Conservation (phyloP, 1,140 invertebrate species). For the Drosophila kepulauana region DNA sequence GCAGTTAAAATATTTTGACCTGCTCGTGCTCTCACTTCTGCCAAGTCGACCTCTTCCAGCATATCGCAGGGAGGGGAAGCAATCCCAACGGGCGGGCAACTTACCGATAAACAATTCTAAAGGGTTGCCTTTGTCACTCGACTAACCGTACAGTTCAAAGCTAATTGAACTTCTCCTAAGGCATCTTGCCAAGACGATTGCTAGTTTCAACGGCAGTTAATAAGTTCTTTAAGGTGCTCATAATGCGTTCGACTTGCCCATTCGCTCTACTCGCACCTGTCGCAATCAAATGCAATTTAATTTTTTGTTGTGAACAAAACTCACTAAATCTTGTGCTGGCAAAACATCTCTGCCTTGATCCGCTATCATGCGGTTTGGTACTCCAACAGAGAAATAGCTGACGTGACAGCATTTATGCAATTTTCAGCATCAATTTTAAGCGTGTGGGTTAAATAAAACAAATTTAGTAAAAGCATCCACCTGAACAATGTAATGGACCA, state of each 20-base stretch:
- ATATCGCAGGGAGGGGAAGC: too few species aligned
- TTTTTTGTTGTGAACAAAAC: conserved; percentile 3
- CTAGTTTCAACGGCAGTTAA: conserved; percentile 14
- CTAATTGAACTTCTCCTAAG: conserved; percentile 10
- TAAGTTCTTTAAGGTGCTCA: too few species aligned
- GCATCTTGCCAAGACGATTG: conserved; percentile 12
- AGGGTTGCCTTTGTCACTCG: conserved; percentile 7
- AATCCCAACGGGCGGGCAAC: too few species aligned
- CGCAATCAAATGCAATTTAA: conserved; percentile 9
- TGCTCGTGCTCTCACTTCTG: too few species aligned
- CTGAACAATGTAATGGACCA: background rate
- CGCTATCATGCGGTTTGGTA: conserved; percentile 10
- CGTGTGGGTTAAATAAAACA: background rate
- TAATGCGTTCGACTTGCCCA: conserved; percentile 12
- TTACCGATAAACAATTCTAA: conserved; percentile 13
- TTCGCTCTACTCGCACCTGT: conserved; percentile 12
- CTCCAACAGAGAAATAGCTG: too few species aligned
- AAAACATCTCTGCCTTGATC: background rate
- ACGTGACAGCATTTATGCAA: background rate
- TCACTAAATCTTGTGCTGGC: conserved; percentile 1
- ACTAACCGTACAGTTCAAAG: conserved; percentile 4
- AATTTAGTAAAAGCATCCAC: too few species aligned
- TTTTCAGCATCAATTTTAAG: background rate
- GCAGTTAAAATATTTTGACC: too few species aligned
- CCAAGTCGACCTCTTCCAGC: too few species aligned